Percentiles rank a stretch among this genome's conserved stretches.
Conservation (phyloP, 2,113 vertebrate species). For the Lipotes vexillifer region DNA sequence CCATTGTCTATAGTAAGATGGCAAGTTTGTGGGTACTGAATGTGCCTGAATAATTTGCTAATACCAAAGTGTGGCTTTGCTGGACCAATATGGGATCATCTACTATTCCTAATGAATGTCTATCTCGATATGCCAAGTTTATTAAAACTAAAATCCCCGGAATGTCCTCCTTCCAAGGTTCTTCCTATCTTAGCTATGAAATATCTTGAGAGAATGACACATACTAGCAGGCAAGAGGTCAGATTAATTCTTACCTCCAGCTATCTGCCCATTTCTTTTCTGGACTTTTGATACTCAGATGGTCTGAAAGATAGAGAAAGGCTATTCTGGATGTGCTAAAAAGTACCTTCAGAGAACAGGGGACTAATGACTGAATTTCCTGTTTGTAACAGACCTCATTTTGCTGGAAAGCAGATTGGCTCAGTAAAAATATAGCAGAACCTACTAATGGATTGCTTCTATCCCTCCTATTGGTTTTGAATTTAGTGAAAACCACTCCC, state of each 20-base stretch:
- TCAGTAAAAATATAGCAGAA: not conserved
- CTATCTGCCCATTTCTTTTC: not conserved
- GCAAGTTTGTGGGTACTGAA: not conserved
- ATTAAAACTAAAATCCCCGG: not conserved
- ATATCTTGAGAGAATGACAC: not conserved
- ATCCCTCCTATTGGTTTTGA: not conserved
- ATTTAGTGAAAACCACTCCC: not conserved
- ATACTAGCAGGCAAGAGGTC: not conserved
- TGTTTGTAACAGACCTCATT: not conserved
- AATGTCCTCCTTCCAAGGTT: not conserved
- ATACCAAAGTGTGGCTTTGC: not conserved
- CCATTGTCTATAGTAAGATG: not conserved
- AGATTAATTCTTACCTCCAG: not conserved
- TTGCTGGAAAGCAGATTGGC: not conserved
- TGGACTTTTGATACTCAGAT: not conserved
- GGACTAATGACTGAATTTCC: not conserved
- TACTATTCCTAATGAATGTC: not conserved
- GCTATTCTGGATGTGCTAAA: not conserved
- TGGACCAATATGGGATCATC: not conserved
- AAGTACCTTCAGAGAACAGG: not conserved
- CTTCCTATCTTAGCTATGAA: not conserved
- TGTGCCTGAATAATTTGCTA: not conserved
- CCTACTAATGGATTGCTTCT: not conserved
- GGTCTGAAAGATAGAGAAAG: not conserved
- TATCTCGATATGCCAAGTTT: not conserved